Evolutionary conservation across 2,797 vertebrate genomes (phyloP).

Genomic region (Coranthus polyacanthus): DNA sequence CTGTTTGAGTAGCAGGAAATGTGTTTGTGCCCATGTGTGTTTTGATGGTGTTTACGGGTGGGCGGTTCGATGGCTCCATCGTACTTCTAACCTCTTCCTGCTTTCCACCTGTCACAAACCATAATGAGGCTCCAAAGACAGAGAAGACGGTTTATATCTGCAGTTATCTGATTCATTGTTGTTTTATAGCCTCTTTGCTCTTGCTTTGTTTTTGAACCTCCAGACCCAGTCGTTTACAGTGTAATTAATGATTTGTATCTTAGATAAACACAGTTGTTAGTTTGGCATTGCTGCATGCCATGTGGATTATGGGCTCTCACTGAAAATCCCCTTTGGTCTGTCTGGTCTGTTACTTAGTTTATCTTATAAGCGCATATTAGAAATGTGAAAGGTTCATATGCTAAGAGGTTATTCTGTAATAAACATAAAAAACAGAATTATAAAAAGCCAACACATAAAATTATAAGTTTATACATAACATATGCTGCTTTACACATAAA

Average conservation of each 20-base stretch:
- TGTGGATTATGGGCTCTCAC: constrained; percentile 34
- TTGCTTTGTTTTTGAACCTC: constrained; percentile 25
- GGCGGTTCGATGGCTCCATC: not conserved
- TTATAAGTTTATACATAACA: not conserved
- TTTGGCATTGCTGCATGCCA: constrained; percentile 38
- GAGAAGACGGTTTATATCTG: constrained; percentile 28
- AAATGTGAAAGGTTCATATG: not conserved
- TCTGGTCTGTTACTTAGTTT: constrained; percentile 28
- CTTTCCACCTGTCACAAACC: constrained; percentile 57
- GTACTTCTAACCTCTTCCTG: constrained; percentile 22
- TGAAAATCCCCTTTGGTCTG: constrained; percentile 27
- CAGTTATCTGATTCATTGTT: constrained; percentile 43
- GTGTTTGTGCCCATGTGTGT: constrained; percentile 37
- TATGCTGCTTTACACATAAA: not conserved
- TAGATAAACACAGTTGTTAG: constrained; percentile 62
- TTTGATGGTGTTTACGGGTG: constrained; percentile 6
- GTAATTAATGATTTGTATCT: constrained; percentile 58
- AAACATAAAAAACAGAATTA: not conserved
- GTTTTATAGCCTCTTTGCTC: constrained; percentile 29
- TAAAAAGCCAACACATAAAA: not conserved
- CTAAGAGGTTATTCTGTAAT: not conserved
- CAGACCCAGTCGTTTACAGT: constrained; percentile 15
- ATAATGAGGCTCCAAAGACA: constrained; percentile 62
- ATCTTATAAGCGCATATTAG: constrained; percentile 32
- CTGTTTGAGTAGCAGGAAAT: constrained; percentile 51